Evolutionary conservation across 2,888 invertebrate genomes (phyloP).

Genomic region (Argynnis bischoffii): DNA sequence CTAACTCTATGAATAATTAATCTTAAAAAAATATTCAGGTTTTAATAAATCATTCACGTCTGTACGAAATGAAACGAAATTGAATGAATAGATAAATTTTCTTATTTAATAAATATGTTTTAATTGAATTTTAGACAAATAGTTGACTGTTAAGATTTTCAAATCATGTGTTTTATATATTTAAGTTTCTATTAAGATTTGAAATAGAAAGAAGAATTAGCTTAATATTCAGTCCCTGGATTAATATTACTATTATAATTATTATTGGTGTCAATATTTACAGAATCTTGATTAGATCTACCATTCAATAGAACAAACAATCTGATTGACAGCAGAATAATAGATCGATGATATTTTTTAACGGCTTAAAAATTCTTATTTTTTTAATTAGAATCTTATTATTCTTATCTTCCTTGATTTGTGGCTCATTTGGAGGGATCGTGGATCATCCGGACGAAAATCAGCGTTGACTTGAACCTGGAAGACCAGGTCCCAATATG

Average conservation of each 20-base stretch:
- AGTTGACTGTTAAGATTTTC: too few species aligned
- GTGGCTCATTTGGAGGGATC: too few species aligned
- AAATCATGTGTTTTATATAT: neutral
- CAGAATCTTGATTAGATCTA: slow-evolving; percentile 31
- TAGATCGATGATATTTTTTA: too few species aligned
- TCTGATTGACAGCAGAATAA: slow-evolving; percentile 1
- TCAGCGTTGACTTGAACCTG: too few species aligned
- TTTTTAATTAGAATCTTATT: too few species aligned
- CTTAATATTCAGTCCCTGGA: slow-evolving; percentile 19
- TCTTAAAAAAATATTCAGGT: neutral
- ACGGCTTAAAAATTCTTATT: too few species aligned
- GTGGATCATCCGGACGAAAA: too few species aligned
- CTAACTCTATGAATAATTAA: slow-evolving; percentile 23
- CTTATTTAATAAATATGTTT: neutral
- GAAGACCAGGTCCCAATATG: too few species aligned
- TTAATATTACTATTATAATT: slow-evolving; percentile 34
- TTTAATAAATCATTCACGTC: slow-evolving; percentile 1
- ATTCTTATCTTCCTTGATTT: too few species aligned
- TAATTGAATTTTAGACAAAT: neutral
- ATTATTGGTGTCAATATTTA: slow-evolving; percentile 34
- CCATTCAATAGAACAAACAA: slow-evolving; percentile 24
- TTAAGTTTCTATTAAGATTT: neutral
- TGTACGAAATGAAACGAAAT: neutral
- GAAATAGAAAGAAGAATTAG: slow-evolving; percentile 5
- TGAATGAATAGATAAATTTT: slow-evolving; percentile 1